These are phyloP conservation scores for Phainopepla nitens DNA, from an alignment of 2,113 vertebrate genomes.

Conservation along the genomic window DNA sequence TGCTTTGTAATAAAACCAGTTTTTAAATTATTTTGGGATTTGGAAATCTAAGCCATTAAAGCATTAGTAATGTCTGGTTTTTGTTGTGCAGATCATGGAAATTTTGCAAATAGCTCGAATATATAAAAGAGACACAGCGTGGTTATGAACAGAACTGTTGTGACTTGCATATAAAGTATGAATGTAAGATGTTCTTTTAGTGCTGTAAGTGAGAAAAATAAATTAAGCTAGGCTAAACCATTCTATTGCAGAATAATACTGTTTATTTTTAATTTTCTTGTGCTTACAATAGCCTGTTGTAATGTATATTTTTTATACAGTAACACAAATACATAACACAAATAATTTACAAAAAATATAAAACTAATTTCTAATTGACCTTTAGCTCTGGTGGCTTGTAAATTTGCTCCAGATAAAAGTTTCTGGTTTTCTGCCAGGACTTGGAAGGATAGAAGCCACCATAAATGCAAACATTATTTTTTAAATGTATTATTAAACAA, in stretches of 20 bases:
- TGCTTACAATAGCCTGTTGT: constrained; percentile 45
- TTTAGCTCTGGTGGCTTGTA: constrained; percentile 38
- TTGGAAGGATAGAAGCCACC: constrained; percentile 6
- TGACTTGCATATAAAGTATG: constrained; percentile 42
- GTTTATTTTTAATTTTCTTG: constrained; percentile 62
- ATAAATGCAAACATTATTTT: constrained; percentile 48
- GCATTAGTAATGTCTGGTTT: not conserved
- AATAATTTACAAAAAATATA: constrained; percentile 52
- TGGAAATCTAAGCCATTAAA: not conserved
- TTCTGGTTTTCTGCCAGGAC: constrained; percentile 23
- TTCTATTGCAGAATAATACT: constrained; percentile 56
- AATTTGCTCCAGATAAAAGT: constrained; percentile 53
- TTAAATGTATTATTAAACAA: not conserved
- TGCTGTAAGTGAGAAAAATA: constrained; percentile 55
- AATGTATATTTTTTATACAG: constrained; percentile 60
- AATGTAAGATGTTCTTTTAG: constrained; percentile 40
- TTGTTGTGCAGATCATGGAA: not conserved
- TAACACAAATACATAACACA: constrained; percentile 53
- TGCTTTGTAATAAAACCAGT: not conserved
- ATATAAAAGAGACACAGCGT: not conserved
- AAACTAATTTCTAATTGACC: constrained; percentile 69
- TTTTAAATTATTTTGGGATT: not conserved
- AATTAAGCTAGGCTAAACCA: constrained; percentile 55
- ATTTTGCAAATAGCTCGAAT: not conserved
- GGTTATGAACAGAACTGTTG: constrained; percentile 7